Conservation (phyloP, 2,113 vertebrate species). For the Carassius gibelio region DNA sequence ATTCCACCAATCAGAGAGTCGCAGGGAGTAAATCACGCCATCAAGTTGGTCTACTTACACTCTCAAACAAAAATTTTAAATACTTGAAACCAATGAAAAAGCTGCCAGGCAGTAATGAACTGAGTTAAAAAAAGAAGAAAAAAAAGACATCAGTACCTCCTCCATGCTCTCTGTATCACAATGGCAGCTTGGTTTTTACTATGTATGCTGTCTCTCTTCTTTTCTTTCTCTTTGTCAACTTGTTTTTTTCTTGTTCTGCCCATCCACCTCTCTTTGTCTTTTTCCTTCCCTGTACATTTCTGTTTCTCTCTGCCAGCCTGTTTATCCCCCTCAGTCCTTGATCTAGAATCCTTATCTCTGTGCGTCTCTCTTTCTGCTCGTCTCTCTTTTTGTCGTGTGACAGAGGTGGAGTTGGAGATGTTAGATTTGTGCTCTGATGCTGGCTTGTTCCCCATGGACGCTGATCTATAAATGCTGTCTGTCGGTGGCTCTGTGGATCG, state of each 20-base stretch:
- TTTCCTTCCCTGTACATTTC: conserved; percentile 65
- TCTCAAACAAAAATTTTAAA: too few species aligned
- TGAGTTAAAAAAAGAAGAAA: not conserved
- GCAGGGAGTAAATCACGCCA: too few species aligned
- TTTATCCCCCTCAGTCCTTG: not conserved
- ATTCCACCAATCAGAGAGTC: too few species aligned
- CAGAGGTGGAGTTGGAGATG: not conserved
- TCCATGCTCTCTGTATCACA: conserved; percentile 82
- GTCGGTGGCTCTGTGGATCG: not conserved
- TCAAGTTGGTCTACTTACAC: too few species aligned
- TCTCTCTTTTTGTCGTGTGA: conserved; percentile 19
- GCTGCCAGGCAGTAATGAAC: too few species aligned
- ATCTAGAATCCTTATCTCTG: conserved; percentile 20
- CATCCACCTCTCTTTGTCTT: conserved; percentile 80
- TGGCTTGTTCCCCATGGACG: conserved; percentile 1
- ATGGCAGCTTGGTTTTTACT: conserved; percentile 78
- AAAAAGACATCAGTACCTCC: conserved; percentile 70
- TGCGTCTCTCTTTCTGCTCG: not conserved
- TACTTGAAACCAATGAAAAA: too few species aligned
- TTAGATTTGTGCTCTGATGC: not conserved
- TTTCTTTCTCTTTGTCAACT: conserved; percentile 39
- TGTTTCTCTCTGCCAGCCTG: conserved; percentile 15
- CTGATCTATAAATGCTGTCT: conserved; percentile 56
- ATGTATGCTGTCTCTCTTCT: conserved; percentile 71
- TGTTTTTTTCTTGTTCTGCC: conserved; percentile 52